Evolutionary conservation across 2,113 vertebrate species (phyloP), one percentile per base, ranked within the genome.

Genomic region (Zosterops hypoxanthus): DNA sequence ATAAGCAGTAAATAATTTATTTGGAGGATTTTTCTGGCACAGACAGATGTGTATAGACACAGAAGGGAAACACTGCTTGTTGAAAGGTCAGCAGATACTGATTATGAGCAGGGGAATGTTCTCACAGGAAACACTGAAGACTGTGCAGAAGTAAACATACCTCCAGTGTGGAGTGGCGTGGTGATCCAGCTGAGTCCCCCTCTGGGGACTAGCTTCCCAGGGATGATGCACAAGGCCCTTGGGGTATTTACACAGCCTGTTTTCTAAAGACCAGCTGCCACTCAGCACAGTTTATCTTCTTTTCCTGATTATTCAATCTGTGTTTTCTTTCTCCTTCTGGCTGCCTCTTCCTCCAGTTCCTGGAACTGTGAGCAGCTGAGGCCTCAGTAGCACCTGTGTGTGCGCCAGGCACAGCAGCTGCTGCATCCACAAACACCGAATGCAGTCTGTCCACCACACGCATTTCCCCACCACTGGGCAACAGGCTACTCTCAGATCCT

Each of bases 221-320:
- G 93, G 89, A 91, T 90, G 94, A 96, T 96, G 94, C 93, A 90
- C 73, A 76, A 95, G 82, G 89, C 88, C 91, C 64, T 93, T 47
- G n/a, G 86, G 94, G 70, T 91, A 96, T 97, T 97, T 96, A 94
- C 90, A 94, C 76, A 96, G 76, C 79, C 94, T 60, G 64, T 78
- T 88, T 94, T 90, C 80, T 73, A 31, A 93, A 95, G 92, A 77
- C 79, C 94, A 96, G 86, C 95, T 94, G 95, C 85, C 95, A 95
- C 79, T 95, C 86, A 79, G 95, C 53, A 94, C 79, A 95, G 92
- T 96, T 97, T 96, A 95, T 96, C 91, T 94, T 93, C 80, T 97
- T 95, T 92, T 86, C 95, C 86, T 92, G 65, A 92, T 95, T 94
- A 94, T 95, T 90, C 71, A 82, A 50, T 79, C 52, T 80, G 59